Evolutionary conservation across 2,113 vertebrate species (phyloP).

Genomic region (Empidonax traillii): DNA sequence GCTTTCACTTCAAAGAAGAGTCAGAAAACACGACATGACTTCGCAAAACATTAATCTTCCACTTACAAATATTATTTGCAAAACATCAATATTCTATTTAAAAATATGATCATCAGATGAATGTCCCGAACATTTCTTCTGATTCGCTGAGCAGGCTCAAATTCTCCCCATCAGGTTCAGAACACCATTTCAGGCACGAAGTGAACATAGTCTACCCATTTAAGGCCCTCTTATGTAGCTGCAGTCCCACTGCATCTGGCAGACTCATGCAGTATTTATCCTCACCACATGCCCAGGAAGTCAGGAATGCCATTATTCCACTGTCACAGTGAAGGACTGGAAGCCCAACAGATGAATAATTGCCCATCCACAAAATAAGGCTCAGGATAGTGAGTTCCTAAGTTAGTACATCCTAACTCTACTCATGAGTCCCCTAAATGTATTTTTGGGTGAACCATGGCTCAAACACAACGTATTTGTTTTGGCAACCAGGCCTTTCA

Average conservation of each 20-base stretch:
- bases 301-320: not conserved
- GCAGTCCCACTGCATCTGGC: not conserved
- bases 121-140: not conserved
- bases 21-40: not conserved
- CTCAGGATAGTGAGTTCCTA: not conserved
- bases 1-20: not conserved
- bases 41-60: not conserved
- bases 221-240: not conserved
- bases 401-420: not conserved
- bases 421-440: not conserved
- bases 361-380: not conserved
- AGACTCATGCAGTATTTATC: not conserved
- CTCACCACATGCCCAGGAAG: not conserved
- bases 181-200: not conserved
- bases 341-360: not conserved
- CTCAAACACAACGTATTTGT: not conserved
- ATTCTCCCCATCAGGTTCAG: not conserved
- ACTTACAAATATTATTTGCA: not conserved
- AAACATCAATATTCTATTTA: not conserved
- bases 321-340: not conserved
- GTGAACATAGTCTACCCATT: not conserved
- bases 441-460: not conserved
- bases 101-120: not conserved
- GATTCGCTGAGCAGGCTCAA: not conserved
- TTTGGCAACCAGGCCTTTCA: not conserved